Evolutionary conservation across 1,140 invertebrate species (phyloP), one percentile per base, ranked within the genome.

Genomic region (Meloidogyne chitwoodi): DNA sequence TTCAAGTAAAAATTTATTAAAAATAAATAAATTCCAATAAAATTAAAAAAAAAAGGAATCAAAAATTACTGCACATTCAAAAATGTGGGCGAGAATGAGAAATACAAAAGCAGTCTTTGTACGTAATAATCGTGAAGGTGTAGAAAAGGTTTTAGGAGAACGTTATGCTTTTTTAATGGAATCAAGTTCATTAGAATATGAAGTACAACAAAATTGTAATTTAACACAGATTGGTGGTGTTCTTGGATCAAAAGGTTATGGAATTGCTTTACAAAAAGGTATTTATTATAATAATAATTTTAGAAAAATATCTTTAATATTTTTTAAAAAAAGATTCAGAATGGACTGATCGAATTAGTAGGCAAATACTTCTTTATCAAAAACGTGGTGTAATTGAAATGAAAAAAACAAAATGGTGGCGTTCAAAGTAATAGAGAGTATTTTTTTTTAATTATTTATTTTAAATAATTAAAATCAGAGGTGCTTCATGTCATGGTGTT

Each of bases 81-180:
- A 95, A 88, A 98, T 98, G 95, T 98, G 95, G 95, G 89, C 92
- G 31, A 94, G 93, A 83, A 96, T 96, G 94, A 93, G 94, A 71
- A 92, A 91, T 29, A 91, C 91, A 29, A 91, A 93, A 0, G 91
- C 92, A 0, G 93, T 94, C 14, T 94, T 96, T 83, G 94, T 95
- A 0, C 91, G 92, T 22, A 92, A 91, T 0, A 95, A 96, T 85
- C 93, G 94, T 81, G 92, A 95, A 84, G 94, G 95, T 8, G 91
- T 96, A 5, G 91, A 92, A 84, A 89, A 92, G 66, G 93, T 96
- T 0, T 87, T 94, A 64, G 90, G 92, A 68, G 94, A 94, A 0
- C 93, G 96, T 85, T 99, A 98, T 87, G 96, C 96, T 0, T 98
- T 96, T 87, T 90, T 99, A 26, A 73, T 73, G 70, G 70, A 73